Conservation (phyloP, 2,797 vertebrate genomes). For the Telmatherina bonti region DNA sequence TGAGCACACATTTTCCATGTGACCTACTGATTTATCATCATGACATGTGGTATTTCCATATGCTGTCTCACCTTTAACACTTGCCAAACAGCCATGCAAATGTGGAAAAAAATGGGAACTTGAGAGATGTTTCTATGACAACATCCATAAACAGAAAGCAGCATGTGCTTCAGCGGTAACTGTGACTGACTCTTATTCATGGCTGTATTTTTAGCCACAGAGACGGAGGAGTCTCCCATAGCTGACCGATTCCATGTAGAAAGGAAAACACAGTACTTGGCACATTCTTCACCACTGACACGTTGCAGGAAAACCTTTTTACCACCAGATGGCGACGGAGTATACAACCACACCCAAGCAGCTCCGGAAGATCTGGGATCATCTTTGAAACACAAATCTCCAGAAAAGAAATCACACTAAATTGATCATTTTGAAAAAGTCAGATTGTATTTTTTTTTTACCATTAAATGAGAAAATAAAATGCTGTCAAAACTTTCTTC, state of each 20-base stretch:
- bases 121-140: conserved; percentile 60
- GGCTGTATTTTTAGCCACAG: conserved; percentile 68
- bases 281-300: neutral
- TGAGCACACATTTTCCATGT: conserved; percentile 9
- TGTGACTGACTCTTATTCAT: conserved; percentile 62
- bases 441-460: neutral
- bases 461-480: neutral
- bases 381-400: neutral
- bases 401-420: neutral
- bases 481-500: neutral
- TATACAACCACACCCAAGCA: conserved; percentile 16
- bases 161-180: conserved; percentile 30
- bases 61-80: neutral
- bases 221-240: conserved; percentile 37
- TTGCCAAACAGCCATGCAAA: conserved; percentile 32
- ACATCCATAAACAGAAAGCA: conserved; percentile 63
- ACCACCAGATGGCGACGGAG: conserved; percentile 68
- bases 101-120: conserved; percentile 66
- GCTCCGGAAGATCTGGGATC: neutral
- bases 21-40: conserved; percentile 27
- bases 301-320: neutral
- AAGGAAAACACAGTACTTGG: conserved; percentile 41
- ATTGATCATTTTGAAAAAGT: neutral
- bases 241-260: conserved; percentile 29
- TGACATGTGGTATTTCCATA: conserved; percentile 44